Base-by-base conservation (phyloP, 2,113 vertebrate species). In the Varanus salvator region DNA sequence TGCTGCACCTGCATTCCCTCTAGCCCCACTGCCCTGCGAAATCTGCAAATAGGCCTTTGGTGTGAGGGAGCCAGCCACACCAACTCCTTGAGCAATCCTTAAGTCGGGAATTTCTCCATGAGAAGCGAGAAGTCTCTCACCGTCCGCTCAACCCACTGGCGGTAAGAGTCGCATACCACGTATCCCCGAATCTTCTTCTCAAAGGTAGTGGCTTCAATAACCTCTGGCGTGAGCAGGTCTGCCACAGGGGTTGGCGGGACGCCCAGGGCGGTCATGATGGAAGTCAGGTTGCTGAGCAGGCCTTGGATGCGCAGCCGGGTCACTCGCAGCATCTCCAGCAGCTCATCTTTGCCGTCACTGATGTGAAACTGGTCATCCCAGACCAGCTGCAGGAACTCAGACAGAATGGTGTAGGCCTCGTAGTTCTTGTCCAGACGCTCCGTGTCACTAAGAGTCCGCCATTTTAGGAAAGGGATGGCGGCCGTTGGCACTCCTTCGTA, bases 131-230 rank as follows among this genome's bases (percentile, higher is more conserved):
- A 88, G 88, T 97, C 96, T 29, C 93, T 92, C 77, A 94, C 94
- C 2, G 94, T 93, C 69, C 93, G 27, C 14, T 92, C 94, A 3
- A 96, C 88, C 97, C 96, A 97, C 81, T 93, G 91, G 3, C 68
- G 78, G 31, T 94, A 96, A 66, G 94, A 95, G 31, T 92, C 75
- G 88, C 95, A 95, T 23, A 97, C 94, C 25, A 97, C 78, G 11
- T 96, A 97, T 11, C 96, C 96, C 34, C 94, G 83, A 44, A 96
- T 92, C 86, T 96, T 97, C 90, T 91, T 96, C 78, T 96, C 85
- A 1, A 97, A 97, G 44, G 82, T 88, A 0, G 89, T 91, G 15
- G 91, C 90, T 38, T 92, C 90, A 3, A 92, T 89, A 0, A 92
- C 48, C 0, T 93, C 89, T 50, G 89, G 50, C 2, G 91, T 88